A percentile compares a stretch with the other conserved stretches of the same genome.
Evolutionary conservation across 2,888 invertebrate species (phyloP).

Genomic region (Rosalia funebris): DNA sequence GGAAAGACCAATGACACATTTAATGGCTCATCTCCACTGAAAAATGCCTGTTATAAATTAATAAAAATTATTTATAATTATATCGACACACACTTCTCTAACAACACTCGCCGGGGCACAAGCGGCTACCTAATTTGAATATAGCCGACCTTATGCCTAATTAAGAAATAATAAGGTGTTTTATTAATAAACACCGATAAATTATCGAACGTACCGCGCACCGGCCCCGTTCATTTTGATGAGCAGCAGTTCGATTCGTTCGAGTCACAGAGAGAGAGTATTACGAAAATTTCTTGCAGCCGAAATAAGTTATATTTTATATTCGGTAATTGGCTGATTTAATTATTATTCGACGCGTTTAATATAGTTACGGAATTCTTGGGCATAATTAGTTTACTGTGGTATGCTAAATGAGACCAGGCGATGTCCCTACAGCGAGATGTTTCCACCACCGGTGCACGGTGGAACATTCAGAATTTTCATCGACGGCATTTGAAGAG

Average conservation of each 20-base stretch:
- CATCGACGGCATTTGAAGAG: too few relatives aligned
- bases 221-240: neutral
- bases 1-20: slow-evolving; percentile 10
- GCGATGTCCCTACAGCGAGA: neutral
- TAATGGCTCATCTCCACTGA: neutral
- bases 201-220: slow-evolving; percentile 3
- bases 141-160: slow-evolving; percentile 12
- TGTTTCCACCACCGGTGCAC: slow-evolving; percentile 2
- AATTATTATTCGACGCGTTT: slow-evolving; percentile 28
- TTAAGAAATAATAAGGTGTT: slow-evolving; percentile 19
- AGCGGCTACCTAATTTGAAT: slow-evolving; percentile 21
- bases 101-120: neutral
- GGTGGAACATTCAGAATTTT: neutral
- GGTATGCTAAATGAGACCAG: slow-evolving; percentile 1
- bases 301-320: slow-evolving; percentile 28
- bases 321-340: slow-evolving; percentile 22
- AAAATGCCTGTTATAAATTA: slow-evolving; percentile 8
- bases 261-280: neutral
- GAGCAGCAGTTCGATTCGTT: neutral
- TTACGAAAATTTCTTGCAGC: slow-evolving; percentile 11
- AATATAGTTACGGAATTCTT: slow-evolving; percentile 26
- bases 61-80: slow-evolving; percentile 10
- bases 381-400: slow-evolving; percentile 22
- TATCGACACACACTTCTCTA: neutral
- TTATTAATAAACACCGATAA: slow-evolving; percentile 10